These are phyloP conservation scores for Scaptomyza hsui DNA, from an alignment of 1,140 invertebrate species.

Conservation along the genomic window DNA sequence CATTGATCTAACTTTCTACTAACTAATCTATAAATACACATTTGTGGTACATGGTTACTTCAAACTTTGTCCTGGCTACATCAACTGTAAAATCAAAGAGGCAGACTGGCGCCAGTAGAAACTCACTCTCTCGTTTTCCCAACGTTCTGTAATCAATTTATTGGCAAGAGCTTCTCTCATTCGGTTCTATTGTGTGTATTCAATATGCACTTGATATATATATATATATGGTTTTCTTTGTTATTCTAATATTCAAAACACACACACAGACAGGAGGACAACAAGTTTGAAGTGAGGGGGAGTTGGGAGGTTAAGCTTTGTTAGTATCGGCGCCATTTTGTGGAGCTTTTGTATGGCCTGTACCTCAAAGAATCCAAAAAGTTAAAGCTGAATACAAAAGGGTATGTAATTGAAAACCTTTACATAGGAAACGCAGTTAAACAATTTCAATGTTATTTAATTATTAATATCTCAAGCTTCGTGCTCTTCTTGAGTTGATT, in stretches of 20 bases:
- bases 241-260: constrained; percentile 22
- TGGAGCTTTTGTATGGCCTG: constrained; percentile 32
- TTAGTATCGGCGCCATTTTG: constrained; percentile 15
- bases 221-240: neutral
- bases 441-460: no score
- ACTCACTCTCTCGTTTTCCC: neutral
- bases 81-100: neutral
- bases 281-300: neutral
- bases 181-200: neutral
- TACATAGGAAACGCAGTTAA: no score
- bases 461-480: no score
- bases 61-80: neutral
- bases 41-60: neutral
- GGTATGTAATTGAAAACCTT: no score
- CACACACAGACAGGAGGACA: constrained; percentile 5
- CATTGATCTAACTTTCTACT: no score
- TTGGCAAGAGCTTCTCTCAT: neutral
- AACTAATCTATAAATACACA: neutral
- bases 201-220: neutral
- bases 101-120: neutral
- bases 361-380: constrained; percentile 2
- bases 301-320: constrained; percentile 26
- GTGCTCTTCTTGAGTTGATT: no score
- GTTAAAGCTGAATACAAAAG: no score
- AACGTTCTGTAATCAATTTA: neutral